These are phyloP conservation scores for Proterorhinus semilunaris DNA, from an alignment of 2,113 vertebrate species.

Conservation along the genomic window DNA sequence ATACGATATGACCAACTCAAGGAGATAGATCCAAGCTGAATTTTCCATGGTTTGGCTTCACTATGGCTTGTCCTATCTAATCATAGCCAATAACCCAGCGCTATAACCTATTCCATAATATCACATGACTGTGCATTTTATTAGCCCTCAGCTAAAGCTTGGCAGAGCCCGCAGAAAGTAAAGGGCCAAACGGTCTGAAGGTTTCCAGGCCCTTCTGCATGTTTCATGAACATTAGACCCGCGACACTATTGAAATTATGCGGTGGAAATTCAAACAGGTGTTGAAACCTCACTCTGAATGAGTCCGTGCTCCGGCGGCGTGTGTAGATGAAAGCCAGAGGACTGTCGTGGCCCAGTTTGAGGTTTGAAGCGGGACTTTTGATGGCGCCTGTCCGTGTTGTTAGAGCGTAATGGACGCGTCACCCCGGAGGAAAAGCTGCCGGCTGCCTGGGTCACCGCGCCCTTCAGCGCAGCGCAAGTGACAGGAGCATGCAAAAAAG, in stretches of 20 bases:
- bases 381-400: slow-evolving; percentile 46
- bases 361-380: slow-evolving; percentile 26
- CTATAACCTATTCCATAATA: slow-evolving; percentile 40
- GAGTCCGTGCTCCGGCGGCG: slow-evolving; percentile 1
- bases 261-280: slow-evolving; percentile 40
- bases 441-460: slow-evolving; percentile 54
- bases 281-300: slow-evolving; percentile 32
- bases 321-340: slow-evolving; percentile 30
- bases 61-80: slow-evolving; percentile 33
- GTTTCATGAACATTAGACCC: slow-evolving; percentile 49
- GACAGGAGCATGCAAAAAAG: slow-evolving; percentile 65
- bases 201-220: slow-evolving; percentile 42
- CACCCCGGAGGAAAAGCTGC: slow-evolving; percentile 56
- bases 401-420: slow-evolving; percentile 63
- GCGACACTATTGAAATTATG: slow-evolving; percentile 34
- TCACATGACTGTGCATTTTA: slow-evolving; percentile 53
- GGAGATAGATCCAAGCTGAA: slow-evolving; percentile 24
- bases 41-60: slow-evolving; percentile 10
- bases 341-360: slow-evolving; percentile 42
- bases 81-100: slow-evolving; percentile 23
- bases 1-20: slow-evolving; percentile 21
- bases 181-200: slow-evolving; percentile 41
- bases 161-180: slow-evolving; percentile 44
- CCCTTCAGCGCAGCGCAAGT: slow-evolving; percentile 57
- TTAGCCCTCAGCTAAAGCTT: slow-evolving; percentile 42